These are phyloP conservation scores for Lepisosteus osseus DNA, from an alignment of 2,113 vertebrate species.

Conservation along the genomic window DNA sequence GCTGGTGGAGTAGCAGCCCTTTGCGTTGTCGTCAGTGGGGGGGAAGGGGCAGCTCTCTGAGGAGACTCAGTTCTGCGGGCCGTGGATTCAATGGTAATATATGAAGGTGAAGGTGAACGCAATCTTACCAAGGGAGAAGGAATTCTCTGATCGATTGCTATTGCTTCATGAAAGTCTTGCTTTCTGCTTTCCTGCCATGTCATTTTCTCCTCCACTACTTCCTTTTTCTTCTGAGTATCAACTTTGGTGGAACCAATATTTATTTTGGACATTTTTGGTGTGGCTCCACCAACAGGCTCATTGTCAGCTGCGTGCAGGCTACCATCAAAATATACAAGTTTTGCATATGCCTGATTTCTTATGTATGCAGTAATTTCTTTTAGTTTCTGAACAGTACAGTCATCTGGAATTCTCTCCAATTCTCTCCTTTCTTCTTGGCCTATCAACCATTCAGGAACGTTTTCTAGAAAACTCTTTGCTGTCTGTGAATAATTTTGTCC, in stretches of 20 bases:
- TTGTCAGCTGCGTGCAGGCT: slow-evolving; percentile 56
- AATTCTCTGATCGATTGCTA: slow-evolving; percentile 45
- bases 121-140: slow-evolving; percentile 66
- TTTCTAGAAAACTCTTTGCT: slow-evolving; percentile 61
- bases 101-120: slow-evolving; percentile 76
- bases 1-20: slow-evolving; percentile 59
- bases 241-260: slow-evolving; percentile 58
- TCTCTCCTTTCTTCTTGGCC: slow-evolving; percentile 59
- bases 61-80: slow-evolving; percentile 62
- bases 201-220: slow-evolving; percentile 43
- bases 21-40: slow-evolving; percentile 47
- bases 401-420: slow-evolving; percentile 44
- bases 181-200: slow-evolving; percentile 47
- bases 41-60: slow-evolving; percentile 57
- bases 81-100: slow-evolving; percentile 82
- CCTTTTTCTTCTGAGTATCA: slow-evolving; percentile 49
- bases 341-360: slow-evolving; percentile 54
- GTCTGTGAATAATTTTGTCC: slow-evolving; percentile 55
- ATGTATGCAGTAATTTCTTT: slow-evolving; percentile 62
- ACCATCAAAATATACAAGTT: slow-evolving; percentile 55
- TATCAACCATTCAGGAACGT: slow-evolving; percentile 64
- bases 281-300: slow-evolving; percentile 32
- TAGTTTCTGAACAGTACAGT: slow-evolving; percentile 53
- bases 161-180: slow-evolving; percentile 48
- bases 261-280: slow-evolving; percentile 58